Percentiles rank a stretch among this genome's conserved stretches.
These are phyloP conservation scores for Willowsia nigromaculata DNA, from an alignment of 2,888 invertebrate species.

Conservation along the genomic window DNA sequence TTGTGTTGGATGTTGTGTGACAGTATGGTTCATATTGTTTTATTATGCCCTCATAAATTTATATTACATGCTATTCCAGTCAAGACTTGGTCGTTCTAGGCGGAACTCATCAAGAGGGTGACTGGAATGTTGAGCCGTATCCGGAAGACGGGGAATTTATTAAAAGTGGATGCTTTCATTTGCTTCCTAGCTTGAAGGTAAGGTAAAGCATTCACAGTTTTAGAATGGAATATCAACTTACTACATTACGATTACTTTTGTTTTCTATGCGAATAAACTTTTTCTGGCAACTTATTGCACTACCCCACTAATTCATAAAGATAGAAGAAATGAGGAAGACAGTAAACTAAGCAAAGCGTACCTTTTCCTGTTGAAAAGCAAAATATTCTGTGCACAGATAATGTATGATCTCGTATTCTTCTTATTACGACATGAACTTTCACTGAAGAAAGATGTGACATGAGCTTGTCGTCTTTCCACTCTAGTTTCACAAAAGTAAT, in stretches of 20 bases:
- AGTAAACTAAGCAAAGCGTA: no score
- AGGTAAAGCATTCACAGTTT: constrained; percentile 35
- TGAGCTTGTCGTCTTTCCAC: background rate
- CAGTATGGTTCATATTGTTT: constrained; percentile 4
- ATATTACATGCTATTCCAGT: constrained; percentile 80
- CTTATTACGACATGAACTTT: background rate
- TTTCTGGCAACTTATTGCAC: background rate
- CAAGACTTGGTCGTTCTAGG: constrained; percentile 86
- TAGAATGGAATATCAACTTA: background rate
- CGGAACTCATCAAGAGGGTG: constrained; percentile 87
- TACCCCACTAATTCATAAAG: background rate
- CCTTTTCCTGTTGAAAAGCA: no score
- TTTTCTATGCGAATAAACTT: no score
- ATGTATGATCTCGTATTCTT: background rate
- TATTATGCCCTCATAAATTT: constrained; percentile 45
- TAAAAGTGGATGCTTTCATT: constrained; percentile 83
- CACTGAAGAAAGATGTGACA: background rate
- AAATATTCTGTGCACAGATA: background rate
- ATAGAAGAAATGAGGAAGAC: background rate
- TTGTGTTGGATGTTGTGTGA: background rate
- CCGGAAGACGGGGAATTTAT: constrained; percentile 84
- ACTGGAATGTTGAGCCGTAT: constrained; percentile 83
- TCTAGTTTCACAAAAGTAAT: background rate
- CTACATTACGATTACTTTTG: background rate
- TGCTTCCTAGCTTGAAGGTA: constrained; percentile 85